Evolutionary conservation across 1,140 invertebrate genomes (phyloP).

Genomic region (Heliconius hermathena): DNA sequence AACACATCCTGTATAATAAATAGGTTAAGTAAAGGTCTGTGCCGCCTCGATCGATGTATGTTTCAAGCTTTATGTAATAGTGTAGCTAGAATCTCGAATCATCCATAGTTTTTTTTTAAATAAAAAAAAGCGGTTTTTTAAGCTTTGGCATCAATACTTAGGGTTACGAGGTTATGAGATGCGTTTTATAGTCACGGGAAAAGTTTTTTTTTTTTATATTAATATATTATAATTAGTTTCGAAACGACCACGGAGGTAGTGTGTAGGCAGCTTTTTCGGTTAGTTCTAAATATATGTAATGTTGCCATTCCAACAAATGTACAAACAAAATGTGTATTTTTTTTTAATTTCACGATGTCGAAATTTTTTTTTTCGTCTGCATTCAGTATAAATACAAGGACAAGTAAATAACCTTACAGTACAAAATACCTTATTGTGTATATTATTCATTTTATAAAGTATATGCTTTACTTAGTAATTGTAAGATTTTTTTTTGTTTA

Average conservation of each 20-base stretch:
- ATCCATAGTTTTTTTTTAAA: slow-evolving; percentile 17
- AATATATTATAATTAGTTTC: neutral
- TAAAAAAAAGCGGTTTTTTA: slow-evolving; percentile 12
- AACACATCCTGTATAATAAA: slow-evolving; percentile 36
- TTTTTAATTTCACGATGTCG: slow-evolving; percentile 9
- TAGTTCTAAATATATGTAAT: slow-evolving; percentile 43
- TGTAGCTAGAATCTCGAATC: slow-evolving; percentile 37
- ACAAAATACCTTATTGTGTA: slow-evolving; percentile 77
- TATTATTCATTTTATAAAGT: slow-evolving; percentile 67
- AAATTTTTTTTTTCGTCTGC: neutral
- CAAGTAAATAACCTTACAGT: slow-evolving; percentile 51
- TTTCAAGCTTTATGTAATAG: slow-evolving; percentile 37
- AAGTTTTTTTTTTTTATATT: slow-evolving; percentile 9
- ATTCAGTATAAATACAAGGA: slow-evolving; percentile 7
- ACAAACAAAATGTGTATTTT: slow-evolving; percentile 45
- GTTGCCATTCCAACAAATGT: slow-evolving; percentile 54
- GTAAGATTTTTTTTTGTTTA: slow-evolving; percentile 60
- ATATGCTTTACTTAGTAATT: slow-evolving; percentile 76
- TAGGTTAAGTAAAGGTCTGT: slow-evolving; percentile 42
- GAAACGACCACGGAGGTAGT: slow-evolving; percentile 6
- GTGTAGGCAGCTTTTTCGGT: slow-evolving; percentile 40
- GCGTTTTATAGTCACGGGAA: slow-evolving; percentile 6
- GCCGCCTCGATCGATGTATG: slow-evolving; percentile 42
- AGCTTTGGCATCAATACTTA: neutral
- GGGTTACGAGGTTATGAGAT: slow-evolving; percentile 9